phyloP scores from a whole-genome alignment of 2,113 vertebrate genomes.

The Thunnus maccoyii region DNA sequence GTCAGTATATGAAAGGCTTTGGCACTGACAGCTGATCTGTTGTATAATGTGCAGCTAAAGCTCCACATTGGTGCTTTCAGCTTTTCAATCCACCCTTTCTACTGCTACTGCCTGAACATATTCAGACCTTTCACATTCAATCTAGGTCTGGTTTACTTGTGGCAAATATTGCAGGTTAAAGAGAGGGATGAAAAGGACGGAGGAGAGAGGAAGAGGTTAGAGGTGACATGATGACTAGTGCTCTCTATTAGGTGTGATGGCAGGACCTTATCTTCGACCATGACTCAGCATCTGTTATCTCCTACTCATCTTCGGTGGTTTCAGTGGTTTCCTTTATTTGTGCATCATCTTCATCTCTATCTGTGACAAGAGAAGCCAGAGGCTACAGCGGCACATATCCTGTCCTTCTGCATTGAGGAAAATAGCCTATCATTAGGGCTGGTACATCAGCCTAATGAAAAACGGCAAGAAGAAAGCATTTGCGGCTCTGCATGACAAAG shows the following conservation, averaged over 20 bases:
- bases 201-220: background rate
- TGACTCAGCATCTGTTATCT: conserved; percentile 32
- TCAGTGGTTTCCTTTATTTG: background rate
- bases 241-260: conserved; percentile 22
- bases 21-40: conserved; percentile 62
- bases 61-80: conserved; percentile 50
- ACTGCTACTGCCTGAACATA: conserved; percentile 27
- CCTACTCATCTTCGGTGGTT: background rate
- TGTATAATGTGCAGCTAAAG: conserved; percentile 54
- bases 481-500: conserved; percentile 50
- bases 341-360: conserved; percentile 28
- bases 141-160: conserved; percentile 31
- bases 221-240: background rate
- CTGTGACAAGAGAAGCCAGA: conserved; percentile 8
- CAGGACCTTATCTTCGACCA: conserved; percentile 11
- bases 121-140: conserved; percentile 51
- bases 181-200: background rate
- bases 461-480: conserved; percentile 56
- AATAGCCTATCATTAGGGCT: conserved; percentile 60
- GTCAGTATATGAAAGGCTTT: conserved; percentile 68
- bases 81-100: conserved; percentile 31
- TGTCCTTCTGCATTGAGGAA: conserved; percentile 39
- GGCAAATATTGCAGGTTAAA: conserved; percentile 25
- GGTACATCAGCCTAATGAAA: conserved; percentile 63
- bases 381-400: conserved; percentile 28